Evolutionary conservation across 35 echinoderm and acorn worm species (phyloP).

Genomic region (Eucidaris tribuloides): DNA sequence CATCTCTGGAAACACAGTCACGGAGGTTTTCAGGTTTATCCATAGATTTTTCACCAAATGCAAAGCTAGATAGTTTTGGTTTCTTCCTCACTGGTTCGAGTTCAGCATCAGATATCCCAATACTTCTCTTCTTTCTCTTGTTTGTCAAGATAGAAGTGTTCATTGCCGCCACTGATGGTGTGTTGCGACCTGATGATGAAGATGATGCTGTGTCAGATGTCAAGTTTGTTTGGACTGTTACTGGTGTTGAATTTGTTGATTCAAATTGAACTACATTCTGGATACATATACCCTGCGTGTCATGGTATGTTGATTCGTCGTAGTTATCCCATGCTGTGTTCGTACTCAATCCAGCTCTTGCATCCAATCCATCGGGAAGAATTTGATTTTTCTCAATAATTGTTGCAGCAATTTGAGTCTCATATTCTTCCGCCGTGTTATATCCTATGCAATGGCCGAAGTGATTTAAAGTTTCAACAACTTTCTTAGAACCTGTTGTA

Average conservation of each 20-base stretch:
- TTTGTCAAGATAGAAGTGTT: not conserved
- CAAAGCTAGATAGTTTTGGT: not conserved
- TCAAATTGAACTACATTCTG: not conserved
- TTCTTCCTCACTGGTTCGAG: not conserved
- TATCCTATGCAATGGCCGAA: slow-evolving; percentile 29
- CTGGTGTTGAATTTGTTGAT: not conserved
- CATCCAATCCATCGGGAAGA: not conserved
- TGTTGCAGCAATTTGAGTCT: slow-evolving; percentile 2
- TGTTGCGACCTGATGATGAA: not conserved
- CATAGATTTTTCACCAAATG: not conserved
- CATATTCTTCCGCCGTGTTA: slow-evolving; percentile 12
- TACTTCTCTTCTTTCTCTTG: not conserved
- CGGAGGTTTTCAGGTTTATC: not conserved
- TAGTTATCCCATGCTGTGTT: slow-evolving; percentile 17
- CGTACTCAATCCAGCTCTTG: not conserved
- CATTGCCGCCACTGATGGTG: not conserved
- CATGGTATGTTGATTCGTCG: not conserved
- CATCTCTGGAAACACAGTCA: not conserved
- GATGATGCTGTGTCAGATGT: no score
- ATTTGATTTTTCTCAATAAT: not conserved
- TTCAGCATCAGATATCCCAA: not conserved
- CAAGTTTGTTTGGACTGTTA: not conserved
- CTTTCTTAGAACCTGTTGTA: slow-evolving; percentile 9
- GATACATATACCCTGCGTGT: slow-evolving; percentile 1
- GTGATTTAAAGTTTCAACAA: not conserved